Conservation (phyloP, 2,888 invertebrate species). For the Yponomeuta evonymella region DNA sequence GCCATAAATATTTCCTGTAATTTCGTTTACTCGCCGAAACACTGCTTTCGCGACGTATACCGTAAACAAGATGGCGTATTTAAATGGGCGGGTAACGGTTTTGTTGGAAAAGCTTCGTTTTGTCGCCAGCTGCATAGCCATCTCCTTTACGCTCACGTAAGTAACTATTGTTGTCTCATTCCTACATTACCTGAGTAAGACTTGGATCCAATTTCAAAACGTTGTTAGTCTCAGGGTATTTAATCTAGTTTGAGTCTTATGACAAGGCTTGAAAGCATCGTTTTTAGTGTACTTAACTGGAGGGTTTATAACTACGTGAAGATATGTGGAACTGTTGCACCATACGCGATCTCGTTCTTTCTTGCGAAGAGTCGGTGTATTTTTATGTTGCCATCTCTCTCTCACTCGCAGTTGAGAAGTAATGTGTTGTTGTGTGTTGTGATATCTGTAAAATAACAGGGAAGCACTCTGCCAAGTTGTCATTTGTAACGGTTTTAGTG, state of each 20-base stretch:
- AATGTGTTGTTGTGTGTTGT: conserved; percentile 77
- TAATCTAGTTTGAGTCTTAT: conserved; percentile 30
- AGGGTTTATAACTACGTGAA: conserved; percentile 33
- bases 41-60: conserved; percentile 53
- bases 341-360: conserved; percentile 49
- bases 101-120: conserved; percentile 41
- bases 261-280: conserved; percentile 20
- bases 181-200: conserved; percentile 28
- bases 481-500: conserved; percentile 71
- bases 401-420: conserved; percentile 63
- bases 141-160: conserved; percentile 49
- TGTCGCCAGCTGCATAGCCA: conserved; percentile 33
- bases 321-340: conserved; percentile 65
- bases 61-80: conserved; percentile 76
- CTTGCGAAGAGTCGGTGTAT: conserved; percentile 40
- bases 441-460: conserved; percentile 77
- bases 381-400: conserved; percentile 59
- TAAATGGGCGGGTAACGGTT: conserved; percentile 72
- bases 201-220: background rate
- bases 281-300: conserved; percentile 23
- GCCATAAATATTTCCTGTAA: conserved; percentile 69
- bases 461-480: conserved; percentile 76
- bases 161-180: conserved; percentile 26
- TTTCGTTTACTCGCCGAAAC: conserved; percentile 65
- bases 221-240: conserved; percentile 24